These are phyloP conservation scores for Emydura subglobosa DNA, from an alignment of 2,113 vertebrate species.

Conservation along the genomic window DNA sequence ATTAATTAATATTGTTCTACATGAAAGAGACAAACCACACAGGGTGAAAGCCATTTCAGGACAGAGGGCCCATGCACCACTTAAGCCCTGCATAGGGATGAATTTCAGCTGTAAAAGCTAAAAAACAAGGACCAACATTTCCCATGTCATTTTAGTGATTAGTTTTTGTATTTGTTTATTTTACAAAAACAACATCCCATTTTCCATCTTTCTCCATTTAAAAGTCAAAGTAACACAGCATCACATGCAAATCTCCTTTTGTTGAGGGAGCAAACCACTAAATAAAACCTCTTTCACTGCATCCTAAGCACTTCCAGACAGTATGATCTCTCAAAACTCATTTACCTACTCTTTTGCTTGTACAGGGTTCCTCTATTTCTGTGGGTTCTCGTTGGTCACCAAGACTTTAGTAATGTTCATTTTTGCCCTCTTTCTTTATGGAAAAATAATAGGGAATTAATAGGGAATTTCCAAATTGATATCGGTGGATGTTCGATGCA, in stretches of 20 bases:
- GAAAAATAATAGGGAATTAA: neutral
- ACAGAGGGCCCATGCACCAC: neutral
- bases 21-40: neutral
- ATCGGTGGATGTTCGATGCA: neutral
- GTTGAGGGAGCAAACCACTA: neutral
- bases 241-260: neutral
- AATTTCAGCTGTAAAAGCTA: neutral
- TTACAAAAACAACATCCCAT: neutral
- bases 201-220: neutral
- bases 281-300: neutral
- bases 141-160: neutral
- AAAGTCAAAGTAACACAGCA: neutral
- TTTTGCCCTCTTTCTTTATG: neutral
- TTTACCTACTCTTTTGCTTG: neutral
- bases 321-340: neutral
- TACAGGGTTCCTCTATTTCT: neutral
- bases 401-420: neutral
- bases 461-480: neutral
- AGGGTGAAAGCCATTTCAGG: neutral
- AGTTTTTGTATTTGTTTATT: neutral
- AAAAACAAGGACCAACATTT: neutral
- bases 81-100: neutral
- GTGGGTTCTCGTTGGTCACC: neutral
- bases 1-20: neutral
- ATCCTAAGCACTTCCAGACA: neutral